A percentile compares a stretch with the other conserved stretches of the same genome.
Conservation (phyloP, 2,797 vertebrate species). For the Melanotaenia maccullochi region DNA sequence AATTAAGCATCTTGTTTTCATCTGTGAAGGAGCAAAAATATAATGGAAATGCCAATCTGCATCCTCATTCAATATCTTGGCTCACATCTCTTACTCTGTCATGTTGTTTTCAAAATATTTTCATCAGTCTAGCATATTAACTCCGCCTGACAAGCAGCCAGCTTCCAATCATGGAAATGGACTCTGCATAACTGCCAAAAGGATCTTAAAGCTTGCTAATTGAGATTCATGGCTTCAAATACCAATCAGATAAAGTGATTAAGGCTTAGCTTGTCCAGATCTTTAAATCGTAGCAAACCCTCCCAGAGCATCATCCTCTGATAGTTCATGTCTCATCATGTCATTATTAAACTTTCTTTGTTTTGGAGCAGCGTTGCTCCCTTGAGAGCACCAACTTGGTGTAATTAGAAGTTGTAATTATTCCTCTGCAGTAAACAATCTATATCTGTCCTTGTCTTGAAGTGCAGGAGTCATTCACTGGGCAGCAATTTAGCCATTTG, state of each 20-base stretch:
- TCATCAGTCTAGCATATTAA: conserved; percentile 35
- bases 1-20: conserved; percentile 3
- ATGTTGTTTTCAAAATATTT: conserved; percentile 26
- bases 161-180: conserved; percentile 52
- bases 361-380: conserved; percentile 64
- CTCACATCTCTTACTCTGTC: conserved; percentile 8
- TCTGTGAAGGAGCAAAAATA: background rate
- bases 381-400: conserved; percentile 48
- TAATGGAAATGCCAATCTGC: background rate
- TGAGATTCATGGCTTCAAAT: conserved; percentile 76
- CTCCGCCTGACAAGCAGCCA: conserved; percentile 39
- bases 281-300: conserved; percentile 70
- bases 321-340: conserved; percentile 67
- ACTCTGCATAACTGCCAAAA: conserved; percentile 47
- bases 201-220: conserved; percentile 67
- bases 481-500: conserved; percentile 7
- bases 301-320: conserved; percentile 57
- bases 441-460: conserved; percentile 28
- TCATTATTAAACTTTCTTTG: conserved; percentile 77
- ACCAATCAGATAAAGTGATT: conserved; percentile 79
- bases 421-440: conserved; percentile 58
- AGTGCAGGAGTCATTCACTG: background rate
- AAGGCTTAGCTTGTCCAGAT: conserved; percentile 69
- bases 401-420: conserved; percentile 73
- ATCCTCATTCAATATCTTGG: conserved; percentile 1